These are phyloP conservation scores for Pristionchus exspectatus DNA, from an alignment of 2,888 invertebrate species.

Conservation along the genomic window DNA sequence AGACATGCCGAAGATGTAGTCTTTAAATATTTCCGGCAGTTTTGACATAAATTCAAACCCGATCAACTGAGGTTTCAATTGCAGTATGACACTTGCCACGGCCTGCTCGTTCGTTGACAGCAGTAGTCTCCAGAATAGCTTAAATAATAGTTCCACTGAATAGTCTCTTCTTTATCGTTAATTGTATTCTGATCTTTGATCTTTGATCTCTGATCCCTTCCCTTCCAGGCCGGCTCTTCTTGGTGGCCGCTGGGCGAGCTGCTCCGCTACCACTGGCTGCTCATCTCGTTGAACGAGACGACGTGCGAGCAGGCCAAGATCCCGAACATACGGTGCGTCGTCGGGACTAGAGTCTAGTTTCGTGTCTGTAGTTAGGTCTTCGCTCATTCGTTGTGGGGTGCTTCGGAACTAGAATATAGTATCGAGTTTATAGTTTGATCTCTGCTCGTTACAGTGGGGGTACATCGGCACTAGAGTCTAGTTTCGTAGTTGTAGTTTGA, in stretches of 20 bases:
- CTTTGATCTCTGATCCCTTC: conserved; percentile 56
- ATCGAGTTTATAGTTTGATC: not conserved
- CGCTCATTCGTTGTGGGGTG: not conserved
- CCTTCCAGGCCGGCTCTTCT: conserved; percentile 55
- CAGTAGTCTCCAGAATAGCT: too few relatives aligned
- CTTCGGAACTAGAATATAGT: not conserved
- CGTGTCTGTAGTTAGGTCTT: not conserved
- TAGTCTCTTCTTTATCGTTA: too few relatives aligned
- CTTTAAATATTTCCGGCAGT: too few relatives aligned
- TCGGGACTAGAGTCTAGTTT: not conserved
- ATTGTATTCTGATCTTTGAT: not conserved
- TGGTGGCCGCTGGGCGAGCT: conserved; percentile 28
- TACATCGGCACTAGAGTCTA: not conserved
- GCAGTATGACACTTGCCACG: too few relatives aligned
- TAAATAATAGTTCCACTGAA: too few relatives aligned
- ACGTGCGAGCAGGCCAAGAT: conserved; percentile 74
- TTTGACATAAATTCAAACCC: too few relatives aligned
- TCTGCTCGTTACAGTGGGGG: too few relatives aligned
- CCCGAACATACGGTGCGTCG: conserved; percentile 25
- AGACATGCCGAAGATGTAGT: too few relatives aligned
- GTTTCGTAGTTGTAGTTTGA: not conserved
- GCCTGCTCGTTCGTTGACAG: too few relatives aligned
- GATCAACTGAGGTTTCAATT: too few relatives aligned
- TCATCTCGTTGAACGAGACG: conserved; percentile 71
- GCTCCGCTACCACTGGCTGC: conserved; percentile 55